Evolutionary conservation across 2,888 invertebrate genomes (phyloP).

Genomic region (Archaeoteleia sp.): DNA sequence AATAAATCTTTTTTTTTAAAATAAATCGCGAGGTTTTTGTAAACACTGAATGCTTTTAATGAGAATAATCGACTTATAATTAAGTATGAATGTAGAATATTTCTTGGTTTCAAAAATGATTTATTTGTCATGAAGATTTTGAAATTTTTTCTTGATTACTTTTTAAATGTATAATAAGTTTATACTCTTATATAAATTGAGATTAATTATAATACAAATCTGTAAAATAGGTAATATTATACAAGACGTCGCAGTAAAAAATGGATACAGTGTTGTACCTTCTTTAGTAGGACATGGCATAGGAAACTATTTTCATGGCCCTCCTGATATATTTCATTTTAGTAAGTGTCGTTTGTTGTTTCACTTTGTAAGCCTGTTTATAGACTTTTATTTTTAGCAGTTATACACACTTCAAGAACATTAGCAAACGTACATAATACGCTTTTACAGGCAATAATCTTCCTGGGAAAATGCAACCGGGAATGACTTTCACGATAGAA

Average conservation of each 20-base stretch:
- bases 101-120: too few species aligned
- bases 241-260: constrained; percentile 79
- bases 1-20: constrained; percentile 7
- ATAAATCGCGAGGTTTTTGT: too few species aligned
- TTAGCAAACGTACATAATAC: not conserved
- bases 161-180: constrained; percentile 1
- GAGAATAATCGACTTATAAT: too few species aligned
- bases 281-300: constrained; percentile 95
- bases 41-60: too few species aligned
- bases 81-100: too few species aligned
- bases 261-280: constrained; percentile 83
- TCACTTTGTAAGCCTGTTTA: too few species aligned
- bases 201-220: constrained; percentile 16
- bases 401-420: not conserved
- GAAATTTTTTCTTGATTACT: too few species aligned
- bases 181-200: not conserved
- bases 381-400: too few species aligned
- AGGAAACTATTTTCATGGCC: constrained; percentile 93
- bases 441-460: constrained; percentile 35
- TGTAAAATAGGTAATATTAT: constrained; percentile 80
- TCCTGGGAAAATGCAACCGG: constrained; percentile 84
- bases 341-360: too few species aligned
- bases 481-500: constrained; percentile 98
- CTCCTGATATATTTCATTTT: constrained; percentile 91
- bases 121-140: too few species aligned